A percentile compares a stretch with the other conserved stretches of the same genome.
These are phyloP conservation scores for Amiota minor DNA, from an alignment of 2,888 invertebrate species.

Conservation along the genomic window DNA sequence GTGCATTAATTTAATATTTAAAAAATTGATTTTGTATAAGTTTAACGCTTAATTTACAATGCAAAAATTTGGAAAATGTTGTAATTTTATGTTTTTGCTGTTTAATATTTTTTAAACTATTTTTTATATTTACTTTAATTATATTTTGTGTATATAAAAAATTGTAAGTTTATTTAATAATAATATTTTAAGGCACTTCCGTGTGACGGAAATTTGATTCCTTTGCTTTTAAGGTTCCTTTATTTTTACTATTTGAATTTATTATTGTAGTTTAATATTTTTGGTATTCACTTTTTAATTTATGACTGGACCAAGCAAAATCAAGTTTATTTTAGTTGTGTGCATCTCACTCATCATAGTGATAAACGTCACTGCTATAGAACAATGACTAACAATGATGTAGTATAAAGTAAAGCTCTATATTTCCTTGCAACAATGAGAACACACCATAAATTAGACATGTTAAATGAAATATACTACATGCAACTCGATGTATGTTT, in stretches of 20 bases:
- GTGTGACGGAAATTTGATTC: slow-evolving; percentile 72
- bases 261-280: not conserved
- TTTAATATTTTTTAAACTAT: slow-evolving; percentile 35
- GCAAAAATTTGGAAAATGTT: slow-evolving; percentile 25
- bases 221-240: not conserved
- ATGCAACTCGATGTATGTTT: too few relatives aligned
- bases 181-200: slow-evolving; percentile 71
- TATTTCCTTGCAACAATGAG: too few relatives aligned
- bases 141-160: slow-evolving; percentile 51
- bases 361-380: too few relatives aligned
- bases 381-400: too few relatives aligned
- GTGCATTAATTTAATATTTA: slow-evolving; percentile 34
- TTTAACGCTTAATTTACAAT: slow-evolving; percentile 27
- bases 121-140: slow-evolving; percentile 31
- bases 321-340: not conserved
- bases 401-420: too few relatives aligned
- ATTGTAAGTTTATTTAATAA: slow-evolving; percentile 38
- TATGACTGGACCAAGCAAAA: not conserved
- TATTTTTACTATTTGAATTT: not conserved
- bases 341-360: too few relatives aligned
- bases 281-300: not conserved
- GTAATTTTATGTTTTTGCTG: slow-evolving; percentile 16
- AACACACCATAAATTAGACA: too few relatives aligned
- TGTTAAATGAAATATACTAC: too few relatives aligned
- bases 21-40: slow-evolving; percentile 20